Conservation (phyloP, 2,888 invertebrate genomes). For the Papilio protenor region DNA sequence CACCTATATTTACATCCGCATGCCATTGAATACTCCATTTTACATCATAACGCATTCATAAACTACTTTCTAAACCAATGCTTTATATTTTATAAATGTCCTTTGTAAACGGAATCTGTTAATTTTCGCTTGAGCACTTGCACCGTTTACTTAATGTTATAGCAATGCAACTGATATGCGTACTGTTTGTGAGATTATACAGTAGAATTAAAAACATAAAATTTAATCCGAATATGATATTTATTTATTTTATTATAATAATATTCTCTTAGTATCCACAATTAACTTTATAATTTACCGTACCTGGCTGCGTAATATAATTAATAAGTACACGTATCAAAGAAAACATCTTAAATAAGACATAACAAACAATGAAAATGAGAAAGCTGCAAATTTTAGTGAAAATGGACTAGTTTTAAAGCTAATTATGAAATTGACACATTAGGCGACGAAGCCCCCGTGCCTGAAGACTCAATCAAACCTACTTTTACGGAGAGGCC, state of each 20-base stretch:
- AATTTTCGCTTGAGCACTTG: slow-evolving; percentile 75
- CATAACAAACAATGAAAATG: slow-evolving; percentile 47
- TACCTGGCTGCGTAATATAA: slow-evolving; percentile 56
- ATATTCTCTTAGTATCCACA: slow-evolving; percentile 70
- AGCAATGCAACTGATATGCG: slow-evolving; percentile 81
- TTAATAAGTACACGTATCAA: slow-evolving; percentile 64
- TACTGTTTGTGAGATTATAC: slow-evolving; percentile 71
- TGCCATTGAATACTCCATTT: slow-evolving; percentile 23
- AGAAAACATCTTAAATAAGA: slow-evolving; percentile 83
- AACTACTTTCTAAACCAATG: slow-evolving; percentile 51
- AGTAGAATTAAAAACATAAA: slow-evolving; percentile 60
- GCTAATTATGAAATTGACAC: slow-evolving; percentile 64
- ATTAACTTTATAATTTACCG: slow-evolving; percentile 72
- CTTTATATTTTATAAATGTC: slow-evolving; percentile 63
- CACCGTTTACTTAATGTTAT: slow-evolving; percentile 67
- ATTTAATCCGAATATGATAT: slow-evolving; percentile 63
- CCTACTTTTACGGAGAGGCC: slow-evolving; percentile 99
- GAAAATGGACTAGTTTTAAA: slow-evolving; percentile 51
- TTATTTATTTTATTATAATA: slow-evolving; percentile 65
- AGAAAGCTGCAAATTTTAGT: slow-evolving; percentile 68
- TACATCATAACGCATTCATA: background rate
- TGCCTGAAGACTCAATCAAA: slow-evolving; percentile 96
- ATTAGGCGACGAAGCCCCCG: slow-evolving; percentile 96
- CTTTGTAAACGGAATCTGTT: slow-evolving; percentile 56
- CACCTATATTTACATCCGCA: slow-evolving; percentile 20